phyloP scores from a whole-genome alignment of 2,888 invertebrate species.

The Drosophila nr. medialis region DNA sequence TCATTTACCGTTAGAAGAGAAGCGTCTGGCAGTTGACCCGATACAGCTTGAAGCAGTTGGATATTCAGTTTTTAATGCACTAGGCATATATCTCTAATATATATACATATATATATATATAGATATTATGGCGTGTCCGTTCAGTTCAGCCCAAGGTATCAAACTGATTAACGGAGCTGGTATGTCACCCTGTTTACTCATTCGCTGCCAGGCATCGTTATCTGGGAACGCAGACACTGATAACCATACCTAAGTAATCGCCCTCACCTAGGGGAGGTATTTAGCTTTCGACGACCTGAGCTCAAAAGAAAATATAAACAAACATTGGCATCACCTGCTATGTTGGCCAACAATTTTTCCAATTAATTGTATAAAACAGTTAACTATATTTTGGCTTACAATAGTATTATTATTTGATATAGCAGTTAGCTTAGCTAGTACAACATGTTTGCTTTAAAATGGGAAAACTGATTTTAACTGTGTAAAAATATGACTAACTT shows the following conservation, averaged over 20 bases:
- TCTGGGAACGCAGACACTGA: constrained; percentile 57
- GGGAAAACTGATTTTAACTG: background rate
- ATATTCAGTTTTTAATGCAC: background rate
- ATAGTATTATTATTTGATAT: background rate
- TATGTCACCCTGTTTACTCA: constrained; percentile 71
- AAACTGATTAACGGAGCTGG: constrained; percentile 66
- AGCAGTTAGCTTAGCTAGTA: background rate
- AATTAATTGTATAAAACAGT: background rate
- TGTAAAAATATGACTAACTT: background rate
- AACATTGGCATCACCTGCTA: constrained; percentile 16
- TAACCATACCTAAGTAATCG: constrained; percentile 58
- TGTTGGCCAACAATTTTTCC: constrained; percentile 8
- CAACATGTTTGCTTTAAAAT: background rate
- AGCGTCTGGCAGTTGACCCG: background rate
- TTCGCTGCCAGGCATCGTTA: constrained; percentile 67
- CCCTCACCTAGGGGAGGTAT: constrained; percentile 43
- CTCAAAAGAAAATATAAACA: constrained; percentile 64
- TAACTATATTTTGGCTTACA: background rate
- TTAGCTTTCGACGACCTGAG: constrained; percentile 56
- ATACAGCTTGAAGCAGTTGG: background rate
- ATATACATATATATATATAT: background rate
- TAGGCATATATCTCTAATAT: background rate
- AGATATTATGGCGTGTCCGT: constrained; percentile 20
- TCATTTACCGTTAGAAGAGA: constrained; percentile 34
- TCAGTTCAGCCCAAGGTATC: constrained; percentile 44